These are phyloP conservation scores for Sphenodon punctatus DNA, from an alignment of 2,797 vertebrate genomes.

Conservation along the genomic window DNA sequence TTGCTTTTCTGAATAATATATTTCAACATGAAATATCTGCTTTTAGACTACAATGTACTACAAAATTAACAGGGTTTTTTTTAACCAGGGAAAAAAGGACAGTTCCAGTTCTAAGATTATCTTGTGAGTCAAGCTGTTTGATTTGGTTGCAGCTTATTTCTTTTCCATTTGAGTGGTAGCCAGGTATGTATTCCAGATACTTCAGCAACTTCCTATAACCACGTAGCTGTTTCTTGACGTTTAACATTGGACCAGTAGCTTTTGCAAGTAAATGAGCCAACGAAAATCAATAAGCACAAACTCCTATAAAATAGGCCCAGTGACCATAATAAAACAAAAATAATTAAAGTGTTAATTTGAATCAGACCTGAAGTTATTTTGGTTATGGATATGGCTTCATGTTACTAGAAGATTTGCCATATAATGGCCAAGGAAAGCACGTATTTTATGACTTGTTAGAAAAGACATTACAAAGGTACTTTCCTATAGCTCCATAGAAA, in stretches of 20 bases:
- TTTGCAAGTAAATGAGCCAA: background rate
- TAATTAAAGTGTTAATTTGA: constrained; percentile 16
- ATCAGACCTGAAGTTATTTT: background rate
- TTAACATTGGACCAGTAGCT: background rate
- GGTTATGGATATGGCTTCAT: background rate
- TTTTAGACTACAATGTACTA: no score
- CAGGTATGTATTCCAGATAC: background rate
- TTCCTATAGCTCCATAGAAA: background rate
- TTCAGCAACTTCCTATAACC: constrained; percentile 10
- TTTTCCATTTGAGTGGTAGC: constrained; percentile 28
- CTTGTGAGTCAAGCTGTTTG: background rate
- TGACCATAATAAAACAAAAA: background rate
- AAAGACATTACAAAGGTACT: background rate
- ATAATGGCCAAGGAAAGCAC: constrained; percentile 2
- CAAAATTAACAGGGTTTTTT: no score
- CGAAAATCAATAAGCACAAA: background rate
- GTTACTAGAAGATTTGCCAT: background rate
- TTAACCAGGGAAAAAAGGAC: no score
- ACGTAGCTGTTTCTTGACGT: constrained; percentile 5
- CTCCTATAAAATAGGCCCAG: background rate
- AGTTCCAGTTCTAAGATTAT: no score
- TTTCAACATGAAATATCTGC: no score
- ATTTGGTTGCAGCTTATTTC: background rate
- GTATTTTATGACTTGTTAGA: background rate
- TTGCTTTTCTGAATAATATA: no score